Base-by-base conservation (phyloP, 2,113 vertebrate species). In the Xiphias gladius region DNA sequence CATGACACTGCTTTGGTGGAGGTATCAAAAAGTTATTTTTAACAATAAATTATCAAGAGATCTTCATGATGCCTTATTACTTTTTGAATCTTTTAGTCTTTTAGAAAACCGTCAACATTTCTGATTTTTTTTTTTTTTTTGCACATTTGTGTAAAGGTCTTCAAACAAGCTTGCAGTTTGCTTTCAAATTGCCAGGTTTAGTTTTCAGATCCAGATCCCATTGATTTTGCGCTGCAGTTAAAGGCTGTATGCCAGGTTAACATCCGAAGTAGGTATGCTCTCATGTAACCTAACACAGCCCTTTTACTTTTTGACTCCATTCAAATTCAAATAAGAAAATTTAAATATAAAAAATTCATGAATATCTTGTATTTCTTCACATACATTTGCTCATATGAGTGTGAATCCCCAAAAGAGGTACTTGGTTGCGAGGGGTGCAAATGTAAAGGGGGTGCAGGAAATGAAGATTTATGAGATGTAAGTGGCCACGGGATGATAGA, bases 381-480 rank as follows among this genome's bases (percentile, higher is more conserved):
- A 6, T 20, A 28, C 4, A 16, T 5, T 52, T 12, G 57, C 20
- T 35, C 12, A 61, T 63, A 13, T 37, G 20, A 22, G 7, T 55
- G 30, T 50, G 16, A 46, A 83, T 66, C 26, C 7, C 5, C 52
- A 17, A 20, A 13, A 7, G 20, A 26, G 58, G 22, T 24, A 24
- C 20, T 5, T 32, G 6, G 28, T 12, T 46, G 64, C 12, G 30
- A 69, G 14, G 50, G 52, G 52, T 73, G 58, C 30, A 68, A 39
- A 68, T 61, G 28, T 54, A 28, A 35, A 9, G 37, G 39, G 43
- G 19, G 59, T 62, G 24, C 55, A 65, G 73, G 75, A 80, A 76
- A 64, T 80, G 76, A 84, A 89, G 86, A 85, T 86, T 84, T 59
- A 54, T 73, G 76, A 59, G 84, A 94, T 89, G 86, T 89, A 80